Base-by-base conservation (phyloP, 2,113 vertebrate genomes). In the Cheilinus undulatus region DNA sequence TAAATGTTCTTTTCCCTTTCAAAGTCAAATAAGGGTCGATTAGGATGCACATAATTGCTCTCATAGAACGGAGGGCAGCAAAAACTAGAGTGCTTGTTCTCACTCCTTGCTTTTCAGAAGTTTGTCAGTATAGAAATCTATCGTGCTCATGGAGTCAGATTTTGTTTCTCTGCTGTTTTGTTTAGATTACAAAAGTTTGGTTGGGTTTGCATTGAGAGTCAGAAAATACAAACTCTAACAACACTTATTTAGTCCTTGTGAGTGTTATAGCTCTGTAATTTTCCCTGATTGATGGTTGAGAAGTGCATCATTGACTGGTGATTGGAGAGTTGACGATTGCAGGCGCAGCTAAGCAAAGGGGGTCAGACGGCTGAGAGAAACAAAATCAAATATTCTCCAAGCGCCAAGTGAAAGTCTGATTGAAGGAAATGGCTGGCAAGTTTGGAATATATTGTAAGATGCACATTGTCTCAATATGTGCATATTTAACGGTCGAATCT, bases 271-370 rank as follows among this genome's bases (percentile, higher is more conserved):
- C 66, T 43, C 9, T 68, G 67, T 61, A 58, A 85, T 86, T 84
- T 83, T 12, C 76, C 28, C 24, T 75, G 84, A 88, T 62, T 80
- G 54, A 82, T 69, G 56, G 52, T 51, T 72, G 58, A 32, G 43
- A 76, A 63, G 60, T 83, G 61, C 78, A 62, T 78, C 56, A 77
- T 81, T 82, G 66, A 57, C 69, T 69, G 23, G 49, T 73, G 78
- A 87, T 82, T 79, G 74, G 59, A 78, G 65, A 61, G 54, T 46
- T 71, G 70, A 70, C 48, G 81, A 76, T 73, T 84, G 66, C 59
- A 73, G 69, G 8, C 32, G 73, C 58, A 72, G 26, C 9, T 67
- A 64, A 81, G 64, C 60, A 28, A 36, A 67, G 32, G 28, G 20
- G 52, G 53, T 66, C 53, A 53, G 49, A 49, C 24, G 4, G 46